A percentile compares a stretch with the other conserved stretches of the same genome.
Conservation (phyloP, 2,113 vertebrate genomes). For the Lepisosteus osseus region DNA sequence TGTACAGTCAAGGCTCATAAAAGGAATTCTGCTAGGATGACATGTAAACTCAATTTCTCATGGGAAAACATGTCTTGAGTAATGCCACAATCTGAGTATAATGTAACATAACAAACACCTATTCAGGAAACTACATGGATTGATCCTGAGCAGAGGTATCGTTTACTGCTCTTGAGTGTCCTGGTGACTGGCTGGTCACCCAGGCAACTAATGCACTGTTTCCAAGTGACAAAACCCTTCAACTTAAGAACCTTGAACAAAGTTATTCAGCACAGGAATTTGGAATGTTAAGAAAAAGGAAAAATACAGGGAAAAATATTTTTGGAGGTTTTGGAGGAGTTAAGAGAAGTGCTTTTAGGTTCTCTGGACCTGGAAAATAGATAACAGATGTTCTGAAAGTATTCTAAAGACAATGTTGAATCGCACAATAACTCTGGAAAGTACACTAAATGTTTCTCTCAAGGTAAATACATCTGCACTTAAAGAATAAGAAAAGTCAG, state of each 20-base stretch:
- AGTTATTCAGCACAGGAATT: slow-evolving; percentile 40
- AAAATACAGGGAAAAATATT: slow-evolving; percentile 33
- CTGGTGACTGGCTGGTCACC: slow-evolving; percentile 48
- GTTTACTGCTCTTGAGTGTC: slow-evolving; percentile 41
- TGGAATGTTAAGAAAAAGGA: slow-evolving; percentile 38
- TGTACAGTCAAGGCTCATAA: neutral
- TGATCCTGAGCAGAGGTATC: slow-evolving; percentile 42
- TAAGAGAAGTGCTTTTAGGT: neutral
- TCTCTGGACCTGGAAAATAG: too few species aligned
- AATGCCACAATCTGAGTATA: slow-evolving; percentile 30
- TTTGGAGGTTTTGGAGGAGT: neutral
- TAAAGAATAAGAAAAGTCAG: too few species aligned
- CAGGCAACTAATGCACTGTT: slow-evolving; percentile 55
- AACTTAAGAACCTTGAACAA: slow-evolving; percentile 45
- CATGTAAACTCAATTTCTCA: neutral
- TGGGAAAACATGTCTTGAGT: slow-evolving; percentile 5
- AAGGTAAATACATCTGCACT: too few species aligned
- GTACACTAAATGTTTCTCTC: too few species aligned
- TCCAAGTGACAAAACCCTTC: slow-evolving; percentile 54
- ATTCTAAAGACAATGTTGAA: too few species aligned
- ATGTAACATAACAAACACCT: neutral
- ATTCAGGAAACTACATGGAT: slow-evolving; percentile 32
- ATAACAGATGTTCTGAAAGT: too few species aligned
- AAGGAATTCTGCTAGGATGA: neutral
- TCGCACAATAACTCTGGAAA: too few species aligned